Conservation (phyloP, 1,140 invertebrate species). For the Lasioglossum baleicum region DNA sequence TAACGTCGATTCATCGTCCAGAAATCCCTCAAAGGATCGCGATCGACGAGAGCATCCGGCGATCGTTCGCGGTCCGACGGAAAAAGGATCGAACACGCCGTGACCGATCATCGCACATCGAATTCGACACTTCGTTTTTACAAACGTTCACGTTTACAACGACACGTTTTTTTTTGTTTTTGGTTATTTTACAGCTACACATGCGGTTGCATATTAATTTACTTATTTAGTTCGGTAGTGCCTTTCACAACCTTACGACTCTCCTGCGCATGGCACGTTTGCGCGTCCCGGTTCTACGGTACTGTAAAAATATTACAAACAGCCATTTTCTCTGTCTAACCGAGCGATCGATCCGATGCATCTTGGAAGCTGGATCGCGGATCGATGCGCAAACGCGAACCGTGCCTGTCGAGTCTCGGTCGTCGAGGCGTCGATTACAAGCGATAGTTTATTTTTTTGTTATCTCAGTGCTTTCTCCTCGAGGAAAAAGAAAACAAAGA, state of each 20-base stretch:
- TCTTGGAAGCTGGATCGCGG: background rate
- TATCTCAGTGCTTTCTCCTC: background rate
- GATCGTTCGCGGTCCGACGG: background rate
- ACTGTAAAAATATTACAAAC: conserved; percentile 44
- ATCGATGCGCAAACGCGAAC: background rate
- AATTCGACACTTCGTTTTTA: conserved; percentile 17
- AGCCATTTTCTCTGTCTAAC: background rate
- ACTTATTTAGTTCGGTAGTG: conserved; percentile 1
- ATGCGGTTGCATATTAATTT: conserved; percentile 35
- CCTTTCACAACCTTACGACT: background rate
- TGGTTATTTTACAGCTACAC: conserved; percentile 33
- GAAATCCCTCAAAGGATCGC: background rate
- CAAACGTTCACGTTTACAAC: conserved; percentile 40
- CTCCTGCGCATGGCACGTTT: conserved; percentile 3
- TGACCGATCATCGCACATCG: conserved; percentile 33
- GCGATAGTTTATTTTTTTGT: background rate
- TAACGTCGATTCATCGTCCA: background rate
- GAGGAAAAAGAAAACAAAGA: conserved; percentile 37
- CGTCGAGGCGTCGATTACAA: background rate
- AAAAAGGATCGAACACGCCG: background rate
- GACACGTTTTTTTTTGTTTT: conserved; percentile 21
- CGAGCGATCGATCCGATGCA: background rate
- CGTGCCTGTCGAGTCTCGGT: background rate
- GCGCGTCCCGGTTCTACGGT: conserved; percentile 10
- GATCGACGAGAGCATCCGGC: background rate